Evolutionary conservation across 1,140 invertebrate species (phyloP).

Genomic region (Drosophila fuyamai): DNA sequence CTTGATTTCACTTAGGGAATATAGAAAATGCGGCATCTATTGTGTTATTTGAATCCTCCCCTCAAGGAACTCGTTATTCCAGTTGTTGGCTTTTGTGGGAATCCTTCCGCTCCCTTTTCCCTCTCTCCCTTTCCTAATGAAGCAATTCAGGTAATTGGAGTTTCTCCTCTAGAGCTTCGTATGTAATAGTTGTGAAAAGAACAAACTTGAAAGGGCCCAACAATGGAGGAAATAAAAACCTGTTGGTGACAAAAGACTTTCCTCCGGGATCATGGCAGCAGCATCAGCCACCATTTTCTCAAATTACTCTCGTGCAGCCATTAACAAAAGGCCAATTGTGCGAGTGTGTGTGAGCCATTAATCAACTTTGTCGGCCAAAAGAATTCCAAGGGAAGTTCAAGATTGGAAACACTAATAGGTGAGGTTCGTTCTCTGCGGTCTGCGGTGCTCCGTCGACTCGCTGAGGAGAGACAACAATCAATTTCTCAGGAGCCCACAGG

Average conservation of each 20-base stretch:
- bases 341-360: slow-evolving; percentile 57
- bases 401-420: slow-evolving; percentile 41
- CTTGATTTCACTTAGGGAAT: background rate
- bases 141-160: slow-evolving; percentile 62
- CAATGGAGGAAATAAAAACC: slow-evolving; percentile 39
- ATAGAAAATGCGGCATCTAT: slow-evolving; percentile 10
- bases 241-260: slow-evolving; percentile 43
- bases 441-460: slow-evolving; percentile 32
- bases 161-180: slow-evolving; percentile 9
- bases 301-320: slow-evolving; percentile 46
- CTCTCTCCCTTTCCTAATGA: slow-evolving; percentile 51
- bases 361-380: slow-evolving; percentile 65
- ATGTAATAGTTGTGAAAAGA: slow-evolving; percentile 19
- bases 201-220: slow-evolving; percentile 22
- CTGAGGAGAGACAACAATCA: slow-evolving; percentile 35
- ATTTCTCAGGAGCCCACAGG: slow-evolving; percentile 56
- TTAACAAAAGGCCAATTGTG: slow-evolving; percentile 55
- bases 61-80: slow-evolving; percentile 39
- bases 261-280: slow-evolving; percentile 22
- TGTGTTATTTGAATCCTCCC: slow-evolving; percentile 28
- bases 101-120: slow-evolving; percentile 22
- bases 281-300: slow-evolving; percentile 55
- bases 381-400: slow-evolving; percentile 50
- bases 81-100: slow-evolving; percentile 41
- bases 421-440: slow-evolving; percentile 54